Base-by-base conservation (phyloP, 2,797 vertebrate genomes). In the Fundulus diaphanus region DNA sequence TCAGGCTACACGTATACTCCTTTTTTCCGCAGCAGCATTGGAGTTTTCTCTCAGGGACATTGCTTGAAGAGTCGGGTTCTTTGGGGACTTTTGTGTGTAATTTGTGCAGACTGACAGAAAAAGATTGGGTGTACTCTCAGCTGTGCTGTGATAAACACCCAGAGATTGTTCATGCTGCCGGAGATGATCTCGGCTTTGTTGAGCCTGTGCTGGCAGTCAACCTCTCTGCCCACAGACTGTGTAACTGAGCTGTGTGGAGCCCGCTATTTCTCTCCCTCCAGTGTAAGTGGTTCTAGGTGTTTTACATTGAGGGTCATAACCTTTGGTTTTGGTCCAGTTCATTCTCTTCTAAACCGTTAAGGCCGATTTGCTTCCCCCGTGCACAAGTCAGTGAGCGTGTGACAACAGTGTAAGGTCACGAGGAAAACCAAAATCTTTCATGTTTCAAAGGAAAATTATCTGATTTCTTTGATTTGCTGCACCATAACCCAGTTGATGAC, bases 281-380 rank as follows among this genome's bases (percentile, higher is more conserved):
- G 48, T 54, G 57, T 77, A 70, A 66, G 42, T 66, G 37, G 29
- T 46, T 29, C 49, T 66, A 15, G 37, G 40, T 71, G 75, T 71
- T 65, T 54, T 61, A 77, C 68, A 66, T 72, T 56, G 4, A 6
- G 59, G 69, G 69, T 77, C 75, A 56, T 33, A 42, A 77, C 75
- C 75, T 71, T n/a, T 40, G 9, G 75, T 77, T 71, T 71, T 77
- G 75, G 75, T 54, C 69, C 75, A 77, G 35, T 70, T 76, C 46
- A 52, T 70, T 52, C 68, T 70, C 15, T 54, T 71, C 35, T 71
- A 40, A 46, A 27, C 22, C 27, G 48, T 66, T 72, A 48, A 66
- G n/a, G 59, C 75, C 37, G 22, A 56, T 66, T 63, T 77, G 31
- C 77, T 48, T 42, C 59, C 56, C 40, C 35, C 24, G 27, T 29